These are phyloP conservation scores for Sebastes minor DNA, from an alignment of 2,797 vertebrate genomes.

Conservation along the genomic window DNA sequence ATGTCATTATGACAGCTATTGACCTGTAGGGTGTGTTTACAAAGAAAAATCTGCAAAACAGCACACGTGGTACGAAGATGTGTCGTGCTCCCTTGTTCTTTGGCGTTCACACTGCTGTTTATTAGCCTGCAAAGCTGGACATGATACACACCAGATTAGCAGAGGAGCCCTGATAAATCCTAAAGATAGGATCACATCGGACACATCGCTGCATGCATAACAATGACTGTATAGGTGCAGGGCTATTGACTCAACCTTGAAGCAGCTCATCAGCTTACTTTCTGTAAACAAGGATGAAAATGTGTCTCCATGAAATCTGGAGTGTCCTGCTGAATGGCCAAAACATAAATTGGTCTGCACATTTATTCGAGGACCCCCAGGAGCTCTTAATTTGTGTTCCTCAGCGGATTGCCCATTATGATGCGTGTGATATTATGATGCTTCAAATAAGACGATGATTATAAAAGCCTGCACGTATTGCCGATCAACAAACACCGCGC, in stretches of 20 bases:
- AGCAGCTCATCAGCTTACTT: neutral
- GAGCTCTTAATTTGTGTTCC: slow-evolving; percentile 22
- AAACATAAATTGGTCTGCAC: slow-evolving; percentile 20
- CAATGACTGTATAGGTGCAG: slow-evolving; percentile 12
- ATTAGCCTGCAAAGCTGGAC: slow-evolving; percentile 31
- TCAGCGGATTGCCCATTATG: slow-evolving; percentile 16
- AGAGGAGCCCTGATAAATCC: slow-evolving; percentile 29
- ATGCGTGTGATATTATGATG: slow-evolving; percentile 28
- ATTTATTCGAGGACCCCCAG: slow-evolving; percentile 8
- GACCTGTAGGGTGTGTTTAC: neutral
- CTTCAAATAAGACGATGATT: slow-evolving; percentile 41
- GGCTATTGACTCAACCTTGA: slow-evolving; percentile 42
- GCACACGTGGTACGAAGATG: neutral
- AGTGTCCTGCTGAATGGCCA: slow-evolving; percentile 16
- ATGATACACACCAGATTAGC: slow-evolving; percentile 34
- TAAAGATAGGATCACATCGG: slow-evolving; percentile 21
- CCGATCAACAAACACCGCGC: slow-evolving; percentile 34
- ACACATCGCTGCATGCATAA: slow-evolving; percentile 38
- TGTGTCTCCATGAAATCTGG: neutral
- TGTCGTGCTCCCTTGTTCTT: neutral
- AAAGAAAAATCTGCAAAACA: slow-evolving; percentile 9
- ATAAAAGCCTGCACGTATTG: slow-evolving; percentile 32
- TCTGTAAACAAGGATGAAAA: slow-evolving; percentile 18
- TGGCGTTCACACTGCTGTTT: neutral
- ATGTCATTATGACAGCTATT: neutral